Evolutionary conservation across 2,113 vertebrate species (phyloP), one percentile per base, ranked within the genome.

Genomic region (Callionymus lyra): DNA sequence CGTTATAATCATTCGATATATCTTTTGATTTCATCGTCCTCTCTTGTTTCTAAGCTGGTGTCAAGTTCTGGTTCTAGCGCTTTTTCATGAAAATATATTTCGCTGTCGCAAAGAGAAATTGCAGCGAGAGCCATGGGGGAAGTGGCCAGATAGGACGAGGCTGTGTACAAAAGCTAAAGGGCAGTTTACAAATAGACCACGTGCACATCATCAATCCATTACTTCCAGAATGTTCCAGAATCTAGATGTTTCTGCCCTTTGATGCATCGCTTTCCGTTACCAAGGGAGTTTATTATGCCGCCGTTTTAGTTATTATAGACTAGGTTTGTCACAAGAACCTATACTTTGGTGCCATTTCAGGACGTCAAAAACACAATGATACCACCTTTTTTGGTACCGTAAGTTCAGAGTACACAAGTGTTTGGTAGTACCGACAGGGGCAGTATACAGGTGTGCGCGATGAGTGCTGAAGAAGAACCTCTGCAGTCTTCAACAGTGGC

Each of bases 1-100:
- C 81, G 81, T 78, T 74, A 65, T 78, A 82, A 85, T 83, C 79
- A 85, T 83, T 86, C 84, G 82, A 84, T 86, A 70, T 75, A 86
- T 84, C 80, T 84, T 52, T 54, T 55, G 59, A 40, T 40, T 39
- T 21, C 49, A 54, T 45, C 9, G 17, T 54, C 35, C 53, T 55
- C 58, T 63, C 55, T 66, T 48, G 58, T 55, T 62, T 70, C 54
- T 59, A 8, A 5, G 21, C 8, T 27, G 31, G 32, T 72, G 74
- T 71, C 72, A 69, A 66, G 70, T 59, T 50, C 16, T 43, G 50
- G 63, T 67, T 80, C 63, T 74, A 21, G 40, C 35, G 45, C 42
- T 50, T 66, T 46, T 41, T 62, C 34, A 21, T 63, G 45, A 56
- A 78, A 73, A 73, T 70, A 47, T 55, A 67, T 74, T 70, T 69